Conservation (phyloP, 37 sponge, comb jelly and placozoan species). For the Eunapius fragilis region DNA sequence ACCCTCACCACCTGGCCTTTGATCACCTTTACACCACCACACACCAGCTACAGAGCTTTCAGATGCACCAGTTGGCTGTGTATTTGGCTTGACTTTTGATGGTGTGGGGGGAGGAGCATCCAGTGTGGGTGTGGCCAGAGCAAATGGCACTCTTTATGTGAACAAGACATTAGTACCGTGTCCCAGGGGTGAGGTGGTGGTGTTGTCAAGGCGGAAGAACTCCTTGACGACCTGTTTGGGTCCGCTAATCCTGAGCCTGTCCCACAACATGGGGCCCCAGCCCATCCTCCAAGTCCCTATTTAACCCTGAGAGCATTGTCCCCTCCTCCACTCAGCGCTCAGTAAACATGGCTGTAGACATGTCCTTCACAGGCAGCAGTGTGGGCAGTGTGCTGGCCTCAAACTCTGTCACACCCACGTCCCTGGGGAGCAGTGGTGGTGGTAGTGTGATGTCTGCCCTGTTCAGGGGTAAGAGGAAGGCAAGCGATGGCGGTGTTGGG, state of each 20-base stretch:
- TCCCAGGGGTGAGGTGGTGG: neutral
- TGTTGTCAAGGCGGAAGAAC: neutral
- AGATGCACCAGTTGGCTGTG: neutral
- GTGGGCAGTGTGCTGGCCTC: conserved; percentile 32
- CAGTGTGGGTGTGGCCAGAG: neutral
- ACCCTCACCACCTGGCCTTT: too few relatives aligned
- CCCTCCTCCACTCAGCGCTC: neutral
- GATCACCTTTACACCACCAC: neutral
- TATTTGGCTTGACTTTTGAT: conserved; percentile 8
- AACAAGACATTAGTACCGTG: neutral
- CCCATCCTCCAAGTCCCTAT: neutral
- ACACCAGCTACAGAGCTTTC: neutral
- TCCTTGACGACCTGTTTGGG: neutral
- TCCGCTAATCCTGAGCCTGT: neutral
- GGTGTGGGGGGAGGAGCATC: too few relatives aligned
- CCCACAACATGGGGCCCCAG: neutral
- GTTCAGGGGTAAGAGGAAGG: conserved; percentile 13
- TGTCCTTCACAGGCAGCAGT: conserved; percentile 11
- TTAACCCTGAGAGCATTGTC: neutral
- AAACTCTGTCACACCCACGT: conserved; percentile 23
- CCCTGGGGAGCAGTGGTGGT: neutral
- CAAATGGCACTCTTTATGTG: neutral
- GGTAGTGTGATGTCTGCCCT: conserved; percentile 6
- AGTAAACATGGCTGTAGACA: neutral
- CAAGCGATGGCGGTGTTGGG: neutral